Base-by-base conservation (phyloP, 2,113 vertebrate species). In the Thryonomys swinderianus region DNA sequence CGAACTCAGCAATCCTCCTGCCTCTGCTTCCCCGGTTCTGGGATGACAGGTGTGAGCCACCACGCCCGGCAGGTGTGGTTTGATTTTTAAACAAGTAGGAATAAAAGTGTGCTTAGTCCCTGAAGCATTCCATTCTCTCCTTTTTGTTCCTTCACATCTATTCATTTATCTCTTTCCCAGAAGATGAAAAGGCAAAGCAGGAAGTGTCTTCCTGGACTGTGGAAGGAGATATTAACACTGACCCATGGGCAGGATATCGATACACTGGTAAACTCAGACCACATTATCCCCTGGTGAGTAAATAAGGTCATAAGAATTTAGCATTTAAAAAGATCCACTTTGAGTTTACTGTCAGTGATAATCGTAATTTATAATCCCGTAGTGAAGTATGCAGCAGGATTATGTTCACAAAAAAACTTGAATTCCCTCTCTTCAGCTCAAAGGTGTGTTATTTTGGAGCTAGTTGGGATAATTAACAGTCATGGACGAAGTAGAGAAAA, bases 221-320 rank as follows among this genome's bases (percentile, higher is more conserved):
- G 88, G 99, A 99, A 97, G 99, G 99, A 7, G 99, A 99, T 3
- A 87, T 99, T 88, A 99, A 99, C 98, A 99, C 99, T 94, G 99
- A 99, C 97, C 99, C 99, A 3, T 99, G 99, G 99, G 98, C 99
- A 88, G 99, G 99, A 53, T 99, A 99, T 98, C 98, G 99, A 71
- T 99, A 99, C 66, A 99, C 99, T 51, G 99, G 99, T 64, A 99
- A 99, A 98, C 99, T 99, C 86, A 98, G 98, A 91, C 99, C 99
- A 45, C 97, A 99, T 97, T 99, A 99, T 95, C 99, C 99, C 48
- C 98, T 99, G 98, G 99, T 99, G 98, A 98, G 98, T 96, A 95
- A 86, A 88, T 76, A 86, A 96, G 81, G 90, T 92, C 79, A 93
- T 64, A 64, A 73, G 34, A 66, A 25, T 53, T 74, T 30, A 85